Percentiles rank a stretch among this genome's conserved stretches.
Evolutionary conservation across 2,888 invertebrate genomes (phyloP).

Genomic region (Synergus laeviventris): DNA sequence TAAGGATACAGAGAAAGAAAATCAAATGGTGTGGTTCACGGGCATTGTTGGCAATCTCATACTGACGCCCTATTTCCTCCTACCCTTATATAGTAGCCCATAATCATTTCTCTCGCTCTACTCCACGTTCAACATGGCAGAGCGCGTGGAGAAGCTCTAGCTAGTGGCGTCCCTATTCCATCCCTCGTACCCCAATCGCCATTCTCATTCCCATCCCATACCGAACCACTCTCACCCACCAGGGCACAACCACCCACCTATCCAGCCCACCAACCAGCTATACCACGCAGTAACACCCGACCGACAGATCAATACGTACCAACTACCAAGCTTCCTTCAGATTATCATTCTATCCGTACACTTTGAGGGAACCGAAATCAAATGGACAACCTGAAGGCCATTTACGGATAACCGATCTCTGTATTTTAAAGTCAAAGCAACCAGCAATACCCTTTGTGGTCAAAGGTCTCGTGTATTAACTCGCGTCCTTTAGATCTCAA

Average conservation of each 20-base stretch:
- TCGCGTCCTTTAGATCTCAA: neutral
- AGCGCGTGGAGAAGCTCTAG: constrained; percentile 50
- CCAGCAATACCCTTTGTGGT: constrained; percentile 28
- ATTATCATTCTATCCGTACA: constrained; percentile 72
- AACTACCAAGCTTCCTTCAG: constrained; percentile 72
- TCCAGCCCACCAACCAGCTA: constrained; percentile 68
- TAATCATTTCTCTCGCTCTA: constrained; percentile 66
- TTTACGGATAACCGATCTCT: constrained; percentile 27
- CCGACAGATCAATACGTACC: constrained; percentile 73
- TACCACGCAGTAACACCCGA: constrained; percentile 72
- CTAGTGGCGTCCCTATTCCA: constrained; percentile 60
- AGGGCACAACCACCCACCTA: constrained; percentile 58
- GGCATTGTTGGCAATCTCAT: constrained; percentile 64
- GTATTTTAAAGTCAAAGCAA: constrained; percentile 37
- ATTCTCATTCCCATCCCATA: constrained; percentile 45
- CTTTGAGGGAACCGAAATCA: constrained; percentile 65
- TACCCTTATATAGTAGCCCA: constrained; percentile 63
- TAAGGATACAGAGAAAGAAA: constrained; percentile 26
- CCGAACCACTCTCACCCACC: constrained; percentile 48
- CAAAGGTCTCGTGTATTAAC: neutral
- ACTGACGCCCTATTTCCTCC: constrained; percentile 63
- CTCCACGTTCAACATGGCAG: constrained; percentile 43
- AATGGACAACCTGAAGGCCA: constrained; percentile 50
- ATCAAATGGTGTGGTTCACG: constrained; percentile 1
- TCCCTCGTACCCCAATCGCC: constrained; percentile 52